Percentiles rank a stretch among this genome's conserved stretches.
phyloP scores from a whole-genome alignment of 2,113 vertebrate species.

The Oncorhynchus masou region DNA sequence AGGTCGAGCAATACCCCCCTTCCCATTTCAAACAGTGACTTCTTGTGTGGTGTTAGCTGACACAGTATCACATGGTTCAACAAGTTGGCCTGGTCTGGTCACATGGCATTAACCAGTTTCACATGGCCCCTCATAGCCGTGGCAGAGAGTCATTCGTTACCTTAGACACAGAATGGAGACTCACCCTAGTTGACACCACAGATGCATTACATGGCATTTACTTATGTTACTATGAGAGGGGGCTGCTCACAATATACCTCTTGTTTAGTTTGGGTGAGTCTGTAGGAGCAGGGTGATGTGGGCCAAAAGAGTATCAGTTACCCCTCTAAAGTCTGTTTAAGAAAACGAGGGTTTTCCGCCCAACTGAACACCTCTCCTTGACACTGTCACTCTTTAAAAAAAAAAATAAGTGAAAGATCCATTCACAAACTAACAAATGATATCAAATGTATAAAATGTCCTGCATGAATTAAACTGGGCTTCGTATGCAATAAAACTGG shows the following conservation, averaged over 20 bases:
- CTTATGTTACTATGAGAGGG: neutral
- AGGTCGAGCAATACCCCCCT: neutral
- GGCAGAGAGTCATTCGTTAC: conserved; percentile 62
- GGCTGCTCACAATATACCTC: neutral
- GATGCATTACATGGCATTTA: conserved; percentile 1
- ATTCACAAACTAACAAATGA: no score
- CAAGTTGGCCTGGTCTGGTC: conserved; percentile 46
- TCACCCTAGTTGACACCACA: neutral
- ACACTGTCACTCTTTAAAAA: no score
- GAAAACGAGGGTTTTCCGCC: no score
- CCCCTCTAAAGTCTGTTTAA: no score
- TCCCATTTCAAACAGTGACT: neutral
- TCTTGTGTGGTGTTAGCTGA: neutral
- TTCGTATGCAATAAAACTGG: neutral
- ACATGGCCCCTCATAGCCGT: conserved; percentile 51
- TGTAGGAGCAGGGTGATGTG: neutral
- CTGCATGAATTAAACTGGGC: no score
- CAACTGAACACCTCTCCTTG: no score
- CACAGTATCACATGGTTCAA: conserved; percentile 48
- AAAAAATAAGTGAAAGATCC: no score
- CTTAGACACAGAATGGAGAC: conserved; percentile 16
- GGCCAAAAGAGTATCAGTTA: neutral
- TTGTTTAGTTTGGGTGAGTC: neutral
- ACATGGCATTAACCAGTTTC: conserved; percentile 66
- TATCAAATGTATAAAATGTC: no score